These are phyloP conservation scores for Conopomorpha cramerella DNA, from an alignment of 1,140 invertebrate species.

Conservation along the genomic window DNA sequence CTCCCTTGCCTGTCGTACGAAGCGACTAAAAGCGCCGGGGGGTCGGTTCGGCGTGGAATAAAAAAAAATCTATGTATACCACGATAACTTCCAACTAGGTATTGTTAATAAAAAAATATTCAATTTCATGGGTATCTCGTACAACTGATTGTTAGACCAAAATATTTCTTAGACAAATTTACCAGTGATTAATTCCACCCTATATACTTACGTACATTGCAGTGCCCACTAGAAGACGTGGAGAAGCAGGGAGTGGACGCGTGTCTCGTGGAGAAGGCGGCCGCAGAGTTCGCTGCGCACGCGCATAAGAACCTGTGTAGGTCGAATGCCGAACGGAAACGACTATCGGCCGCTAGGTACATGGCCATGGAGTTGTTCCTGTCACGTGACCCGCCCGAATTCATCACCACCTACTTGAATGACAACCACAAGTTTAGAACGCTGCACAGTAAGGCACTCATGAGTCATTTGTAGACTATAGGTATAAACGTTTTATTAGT, in stretches of 20 bases:
- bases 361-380: conserved; percentile 63
- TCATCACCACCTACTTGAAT: conserved; percentile 64
- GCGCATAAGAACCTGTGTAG: conserved; percentile 45
- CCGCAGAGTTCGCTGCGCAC: conserved; percentile 31
- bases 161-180: too few relatives aligned
- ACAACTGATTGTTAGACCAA: conserved; percentile 1
- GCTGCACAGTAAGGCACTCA: conserved; percentile 50
- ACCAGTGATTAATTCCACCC: too few relatives aligned
- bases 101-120: too few relatives aligned
- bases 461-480: conserved; percentile 49
- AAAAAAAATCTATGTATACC: too few relatives aligned
- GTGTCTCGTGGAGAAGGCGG: conserved; percentile 45
- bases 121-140: background rate
- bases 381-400: conserved; percentile 56
- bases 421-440: conserved; percentile 60
- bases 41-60: too few relatives aligned
- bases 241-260: conserved; percentile 40
- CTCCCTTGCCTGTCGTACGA: too few relatives aligned
- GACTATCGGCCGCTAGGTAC: conserved; percentile 51
- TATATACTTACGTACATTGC: too few relatives aligned
- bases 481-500: too few relatives aligned
- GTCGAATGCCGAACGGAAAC: conserved; percentile 34
- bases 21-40: too few relatives aligned
- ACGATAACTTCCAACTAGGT: too few relatives aligned
- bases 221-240: conserved; percentile 53